These are phyloP conservation scores for Gorsachius goisagi DNA, from an alignment of 2,113 vertebrate species.

Conservation along the genomic window DNA sequence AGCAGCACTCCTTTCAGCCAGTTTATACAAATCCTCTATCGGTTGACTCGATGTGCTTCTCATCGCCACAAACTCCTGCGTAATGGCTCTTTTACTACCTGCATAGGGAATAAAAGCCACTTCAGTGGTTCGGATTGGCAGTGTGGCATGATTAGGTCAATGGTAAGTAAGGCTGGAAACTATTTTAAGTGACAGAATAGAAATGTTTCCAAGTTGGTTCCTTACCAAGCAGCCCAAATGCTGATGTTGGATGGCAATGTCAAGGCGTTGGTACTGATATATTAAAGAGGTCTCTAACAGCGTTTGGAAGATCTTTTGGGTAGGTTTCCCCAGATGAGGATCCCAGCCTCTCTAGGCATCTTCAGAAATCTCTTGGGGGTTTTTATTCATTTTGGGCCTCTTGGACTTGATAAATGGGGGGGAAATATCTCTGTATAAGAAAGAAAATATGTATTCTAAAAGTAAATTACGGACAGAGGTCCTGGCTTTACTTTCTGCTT, in stretches of 20 bases:
- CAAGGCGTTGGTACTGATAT: background rate
- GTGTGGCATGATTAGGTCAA: background rate
- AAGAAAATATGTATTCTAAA: background rate
- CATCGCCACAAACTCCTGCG: background rate
- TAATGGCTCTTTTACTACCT: constrained; percentile 4
- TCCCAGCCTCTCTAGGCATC: background rate
- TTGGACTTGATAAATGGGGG: background rate
- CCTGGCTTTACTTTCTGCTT: background rate
- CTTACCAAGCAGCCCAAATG: background rate
- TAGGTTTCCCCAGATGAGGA: background rate
- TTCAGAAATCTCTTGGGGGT: background rate
- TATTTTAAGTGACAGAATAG: background rate
- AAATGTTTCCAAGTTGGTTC: constrained; percentile 12
- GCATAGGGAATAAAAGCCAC: background rate
- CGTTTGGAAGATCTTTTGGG: background rate
- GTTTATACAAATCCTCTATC: background rate
- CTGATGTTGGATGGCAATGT: background rate
- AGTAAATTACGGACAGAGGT: background rate
- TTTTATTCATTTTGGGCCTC: background rate
- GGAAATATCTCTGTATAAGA: background rate
- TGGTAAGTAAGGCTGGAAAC: background rate
- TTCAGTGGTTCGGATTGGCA: background rate
- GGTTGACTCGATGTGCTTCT: background rate
- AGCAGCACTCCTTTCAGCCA: background rate
- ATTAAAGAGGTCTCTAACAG: background rate